Conservation (phyloP, 1,140 invertebrate species). For the Sarcophaga peregrina region DNA sequence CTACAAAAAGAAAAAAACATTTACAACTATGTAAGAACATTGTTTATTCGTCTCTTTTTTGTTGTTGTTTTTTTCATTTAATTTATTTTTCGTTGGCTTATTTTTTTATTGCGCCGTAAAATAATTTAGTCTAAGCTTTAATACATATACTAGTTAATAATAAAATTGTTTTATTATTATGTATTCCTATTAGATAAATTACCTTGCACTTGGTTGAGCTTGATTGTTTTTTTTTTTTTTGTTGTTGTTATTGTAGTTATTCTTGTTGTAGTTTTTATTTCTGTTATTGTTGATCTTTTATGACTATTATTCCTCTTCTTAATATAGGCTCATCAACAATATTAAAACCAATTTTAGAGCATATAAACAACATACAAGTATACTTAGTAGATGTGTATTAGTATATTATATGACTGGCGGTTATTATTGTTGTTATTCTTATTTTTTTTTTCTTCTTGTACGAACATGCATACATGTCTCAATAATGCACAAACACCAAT, state of each 20-base stretch:
- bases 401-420: background rate
- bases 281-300: background rate
- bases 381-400: background rate
- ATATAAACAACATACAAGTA: background rate
- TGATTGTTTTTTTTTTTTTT: too few species aligned
- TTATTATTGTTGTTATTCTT: background rate
- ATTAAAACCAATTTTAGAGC: background rate
- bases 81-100: background rate
- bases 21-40: background rate
- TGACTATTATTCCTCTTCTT: background rate
- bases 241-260: background rate
- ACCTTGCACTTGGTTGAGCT: slow-evolving; percentile 34
- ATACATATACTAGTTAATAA: background rate
- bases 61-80: background rate
- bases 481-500: too few species aligned
- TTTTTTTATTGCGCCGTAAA: slow-evolving; percentile 35
- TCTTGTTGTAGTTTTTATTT: background rate
- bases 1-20: background rate
- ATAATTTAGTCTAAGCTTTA: slow-evolving; percentile 32
- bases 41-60: background rate
- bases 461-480: background rate
- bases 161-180: slow-evolving; percentile 1
- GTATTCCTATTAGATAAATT: slow-evolving; percentile 34
- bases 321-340: too few species aligned
- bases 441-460: background rate